These are phyloP conservation scores for Danionella cerebrum DNA, from an alignment of 2,113 vertebrate genomes.

Conservation along the genomic window DNA sequence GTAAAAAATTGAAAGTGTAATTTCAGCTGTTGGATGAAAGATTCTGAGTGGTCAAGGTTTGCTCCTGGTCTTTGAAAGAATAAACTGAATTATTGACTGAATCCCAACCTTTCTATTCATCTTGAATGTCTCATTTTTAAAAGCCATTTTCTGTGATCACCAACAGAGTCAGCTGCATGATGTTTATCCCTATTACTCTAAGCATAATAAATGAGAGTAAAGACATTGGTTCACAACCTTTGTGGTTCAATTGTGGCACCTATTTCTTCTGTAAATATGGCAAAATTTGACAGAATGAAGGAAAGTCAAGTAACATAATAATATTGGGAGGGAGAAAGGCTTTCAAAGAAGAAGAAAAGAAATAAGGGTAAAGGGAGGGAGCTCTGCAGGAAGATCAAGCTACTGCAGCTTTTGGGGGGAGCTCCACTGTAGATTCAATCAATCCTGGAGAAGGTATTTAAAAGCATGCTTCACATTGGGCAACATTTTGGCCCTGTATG, in stretches of 20 bases:
- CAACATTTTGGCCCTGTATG: not conserved
- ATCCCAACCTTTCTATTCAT: not conserved
- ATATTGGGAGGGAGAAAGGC: not conserved
- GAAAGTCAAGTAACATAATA: not conserved
- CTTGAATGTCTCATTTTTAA: not conserved
- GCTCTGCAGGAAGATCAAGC: not conserved
- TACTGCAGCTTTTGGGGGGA: not conserved
- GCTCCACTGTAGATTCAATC: not conserved
- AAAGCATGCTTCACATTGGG: not conserved
- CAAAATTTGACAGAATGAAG: not conserved
- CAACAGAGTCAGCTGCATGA: not conserved
- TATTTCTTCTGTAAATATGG: too few species aligned
- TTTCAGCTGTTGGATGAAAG: not conserved
- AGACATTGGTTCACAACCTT: not conserved
- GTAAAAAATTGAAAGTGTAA: too few species aligned
- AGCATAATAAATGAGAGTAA: not conserved
- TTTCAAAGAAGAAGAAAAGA: constrained; percentile 10
- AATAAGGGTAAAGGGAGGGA: not conserved
- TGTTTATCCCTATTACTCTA: not conserved
- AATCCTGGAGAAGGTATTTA: not conserved
- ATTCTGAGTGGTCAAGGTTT: not conserved
- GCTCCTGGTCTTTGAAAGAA: not conserved
- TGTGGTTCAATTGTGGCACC: too few species aligned
- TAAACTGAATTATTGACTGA: not conserved
- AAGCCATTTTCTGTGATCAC: not conserved